A percentile compares a stretch with the other conserved stretches of the same genome.
Conservation (phyloP, 2,797 vertebrate species). For the Apogon hyalosoma region DNA sequence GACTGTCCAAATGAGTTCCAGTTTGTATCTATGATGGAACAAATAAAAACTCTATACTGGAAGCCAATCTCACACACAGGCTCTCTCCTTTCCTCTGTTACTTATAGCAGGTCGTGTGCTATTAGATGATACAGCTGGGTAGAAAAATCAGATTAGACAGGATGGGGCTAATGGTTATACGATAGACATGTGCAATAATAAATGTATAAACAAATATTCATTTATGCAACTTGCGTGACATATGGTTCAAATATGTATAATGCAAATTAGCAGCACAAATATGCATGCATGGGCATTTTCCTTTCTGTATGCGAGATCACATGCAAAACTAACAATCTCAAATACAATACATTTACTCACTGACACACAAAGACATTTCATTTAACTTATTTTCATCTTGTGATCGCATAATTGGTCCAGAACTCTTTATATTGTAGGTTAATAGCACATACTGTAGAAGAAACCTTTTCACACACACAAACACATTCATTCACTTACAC, state of each 20-base stretch:
- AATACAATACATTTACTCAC: background rate
- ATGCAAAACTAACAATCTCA: constrained; percentile 11
- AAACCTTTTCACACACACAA: constrained; percentile 31
- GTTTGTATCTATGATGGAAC: constrained; percentile 6
- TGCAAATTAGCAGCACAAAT: constrained; percentile 8
- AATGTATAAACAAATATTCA: constrained; percentile 55
- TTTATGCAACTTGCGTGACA: constrained; percentile 38
- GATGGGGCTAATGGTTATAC: constrained; percentile 40
- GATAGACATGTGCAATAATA: constrained; percentile 29
- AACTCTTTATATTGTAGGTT: constrained; percentile 27
- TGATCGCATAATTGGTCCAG: constrained; percentile 16
- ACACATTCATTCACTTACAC: constrained; percentile 18
- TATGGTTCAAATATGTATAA: constrained; percentile 7
- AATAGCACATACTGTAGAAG: constrained; percentile 17
- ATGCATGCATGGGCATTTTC: background rate
- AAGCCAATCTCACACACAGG: background rate
- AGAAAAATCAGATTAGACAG: constrained; percentile 46
- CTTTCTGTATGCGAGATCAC: constrained; percentile 2
- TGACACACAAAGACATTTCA: constrained; percentile 8
- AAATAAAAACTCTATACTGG: constrained; percentile 12
- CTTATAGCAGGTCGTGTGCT: constrained; percentile 18
- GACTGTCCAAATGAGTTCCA: constrained; percentile 8
- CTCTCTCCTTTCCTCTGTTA: background rate
- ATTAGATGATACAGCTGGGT: constrained; percentile 1
- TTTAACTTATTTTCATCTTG: constrained; percentile 26